Evolutionary conservation across 2,113 vertebrate genomes (phyloP).

Genomic region (Centropus unirufus): DNA sequence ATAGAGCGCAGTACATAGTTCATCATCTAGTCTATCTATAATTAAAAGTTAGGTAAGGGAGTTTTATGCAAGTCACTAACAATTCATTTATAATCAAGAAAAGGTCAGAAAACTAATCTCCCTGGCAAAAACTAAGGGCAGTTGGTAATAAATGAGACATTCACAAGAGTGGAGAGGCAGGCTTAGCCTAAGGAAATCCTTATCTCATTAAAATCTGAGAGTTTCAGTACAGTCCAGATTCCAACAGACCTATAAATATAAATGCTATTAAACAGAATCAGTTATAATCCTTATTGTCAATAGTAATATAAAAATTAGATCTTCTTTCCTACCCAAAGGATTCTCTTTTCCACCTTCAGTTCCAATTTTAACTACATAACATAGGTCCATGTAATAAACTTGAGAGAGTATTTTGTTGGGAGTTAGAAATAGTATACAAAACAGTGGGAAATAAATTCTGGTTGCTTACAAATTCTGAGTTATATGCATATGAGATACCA

Average conservation of each 20-base stretch:
- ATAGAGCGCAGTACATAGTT: neutral
- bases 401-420: neutral
- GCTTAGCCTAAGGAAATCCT: neutral
- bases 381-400: neutral
- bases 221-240: neutral
- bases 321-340: neutral
- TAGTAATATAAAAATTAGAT: neutral
- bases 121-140: neutral
- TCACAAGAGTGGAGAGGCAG: neutral
- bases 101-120: neutral
- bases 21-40: neutral
- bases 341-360: neutral
- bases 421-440: neutral
- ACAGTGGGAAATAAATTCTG: neutral
- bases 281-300: neutral
- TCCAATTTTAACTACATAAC: neutral
- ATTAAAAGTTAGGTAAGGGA: neutral
- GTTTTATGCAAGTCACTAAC: neutral
- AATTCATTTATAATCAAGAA: neutral
- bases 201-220: neutral
- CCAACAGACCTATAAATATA: neutral
- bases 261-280: neutral
- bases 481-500: neutral
- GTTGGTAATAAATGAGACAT: neutral
- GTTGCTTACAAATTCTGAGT: constrained; percentile 12